These are phyloP conservation scores for Champsocephalus gunnari DNA, from an alignment of 2,797 vertebrate species.

Conservation along the genomic window DNA sequence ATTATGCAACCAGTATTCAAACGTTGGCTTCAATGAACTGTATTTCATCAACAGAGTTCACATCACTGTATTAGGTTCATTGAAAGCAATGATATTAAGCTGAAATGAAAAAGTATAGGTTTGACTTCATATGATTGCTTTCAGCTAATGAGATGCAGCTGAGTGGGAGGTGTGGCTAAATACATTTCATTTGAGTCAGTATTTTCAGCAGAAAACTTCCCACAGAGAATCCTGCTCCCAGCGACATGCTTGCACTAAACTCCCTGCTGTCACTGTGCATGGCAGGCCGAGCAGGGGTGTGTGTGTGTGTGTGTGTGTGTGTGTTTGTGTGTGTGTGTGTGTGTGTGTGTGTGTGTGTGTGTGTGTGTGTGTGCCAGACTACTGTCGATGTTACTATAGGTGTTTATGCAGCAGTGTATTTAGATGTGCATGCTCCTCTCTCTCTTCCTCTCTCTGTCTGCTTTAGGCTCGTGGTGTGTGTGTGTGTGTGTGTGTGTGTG, in stretches of 20 bases:
- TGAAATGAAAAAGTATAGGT: too few relatives aligned
- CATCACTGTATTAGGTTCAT: too few relatives aligned
- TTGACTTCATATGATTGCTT: too few relatives aligned
- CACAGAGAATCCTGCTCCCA: constrained; percentile 35
- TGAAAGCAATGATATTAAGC: too few relatives aligned
- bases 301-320: too few relatives aligned
- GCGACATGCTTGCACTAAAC: constrained; percentile 68
- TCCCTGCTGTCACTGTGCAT: constrained; percentile 58
- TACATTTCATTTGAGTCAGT: too few relatives aligned
- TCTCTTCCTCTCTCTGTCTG: constrained; percentile 30
- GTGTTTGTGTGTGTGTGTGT: too few relatives aligned
- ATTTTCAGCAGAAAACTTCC: background rate
- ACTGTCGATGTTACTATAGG: constrained; percentile 64
- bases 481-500: constrained; percentile 33
- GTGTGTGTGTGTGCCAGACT: constrained; percentile 62
- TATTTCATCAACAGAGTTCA: too few relatives aligned
- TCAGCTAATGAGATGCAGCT: too few relatives aligned
- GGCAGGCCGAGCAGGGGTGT: constrained; percentile 56
- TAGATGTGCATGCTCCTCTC: constrained; percentile 73
- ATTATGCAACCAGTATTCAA: constrained; percentile 38
- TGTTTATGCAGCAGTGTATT: constrained; percentile 64
- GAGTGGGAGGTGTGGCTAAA: too few relatives aligned
- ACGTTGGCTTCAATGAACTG: too few relatives aligned
- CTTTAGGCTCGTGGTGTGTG: constrained; percentile 68
- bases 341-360: too few relatives aligned